These are phyloP conservation scores for Corydoras maculifer DNA, from an alignment of 2,113 vertebrate species.

Conservation along the genomic window DNA sequence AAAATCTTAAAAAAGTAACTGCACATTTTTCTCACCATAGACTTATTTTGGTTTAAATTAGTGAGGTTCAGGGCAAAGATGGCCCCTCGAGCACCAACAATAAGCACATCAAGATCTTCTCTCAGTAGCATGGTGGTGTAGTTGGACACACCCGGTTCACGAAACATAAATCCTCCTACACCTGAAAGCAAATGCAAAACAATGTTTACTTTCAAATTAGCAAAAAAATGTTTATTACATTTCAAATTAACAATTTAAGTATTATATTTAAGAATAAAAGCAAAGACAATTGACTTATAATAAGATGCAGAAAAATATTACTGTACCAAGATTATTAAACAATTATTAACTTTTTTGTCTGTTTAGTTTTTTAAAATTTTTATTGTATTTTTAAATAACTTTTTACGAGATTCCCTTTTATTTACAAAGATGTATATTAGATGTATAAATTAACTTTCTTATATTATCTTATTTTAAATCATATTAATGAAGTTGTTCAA, in stretches of 20 bases:
- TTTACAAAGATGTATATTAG: no score
- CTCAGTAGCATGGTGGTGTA: conserved; percentile 67
- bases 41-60: conserved; percentile 58
- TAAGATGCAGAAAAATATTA: no score
- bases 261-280: no score
- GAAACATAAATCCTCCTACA: conserved; percentile 50
- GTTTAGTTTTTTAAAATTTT: no score
- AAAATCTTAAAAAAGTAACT: background rate
- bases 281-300: no score
- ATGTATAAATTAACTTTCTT: no score
- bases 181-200: conserved; percentile 42
- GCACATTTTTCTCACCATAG: conserved; percentile 52
- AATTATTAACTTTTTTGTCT: no score
- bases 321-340: no score
- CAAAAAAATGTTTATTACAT: no score
- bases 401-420: no score
- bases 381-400: no score
- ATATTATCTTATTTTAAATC: background rate
- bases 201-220: background rate
- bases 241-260: background rate
- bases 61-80: conserved; percentile 67
- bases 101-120: conserved; percentile 58
- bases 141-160: conserved; percentile 57
- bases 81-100: conserved; percentile 66
- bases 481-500: background rate